Conservation (phyloP, 2,888 invertebrate species). For the Cosmopolites sordidus region DNA sequence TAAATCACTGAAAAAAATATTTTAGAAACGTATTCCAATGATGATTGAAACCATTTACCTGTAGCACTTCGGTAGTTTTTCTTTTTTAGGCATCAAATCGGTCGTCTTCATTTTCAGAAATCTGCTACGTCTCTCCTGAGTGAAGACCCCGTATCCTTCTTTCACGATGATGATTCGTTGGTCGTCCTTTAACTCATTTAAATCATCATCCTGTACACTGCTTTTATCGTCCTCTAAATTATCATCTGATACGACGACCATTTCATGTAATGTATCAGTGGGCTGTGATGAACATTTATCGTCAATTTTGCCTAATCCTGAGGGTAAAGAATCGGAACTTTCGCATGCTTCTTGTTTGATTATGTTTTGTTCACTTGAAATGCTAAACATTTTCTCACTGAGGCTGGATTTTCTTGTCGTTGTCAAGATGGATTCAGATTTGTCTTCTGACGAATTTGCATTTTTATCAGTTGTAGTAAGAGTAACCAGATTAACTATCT, state of each 20-base stretch:
- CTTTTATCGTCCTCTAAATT: neutral
- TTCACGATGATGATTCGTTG: conserved; percentile 12
- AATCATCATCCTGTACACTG: neutral
- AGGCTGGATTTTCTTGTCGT: neutral
- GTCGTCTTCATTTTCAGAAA: conserved; percentile 39
- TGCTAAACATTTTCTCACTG: neutral
- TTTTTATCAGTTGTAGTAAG: conserved; percentile 1
- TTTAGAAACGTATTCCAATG: no score
- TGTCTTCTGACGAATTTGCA: neutral
- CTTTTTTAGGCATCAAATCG: conserved; percentile 30
- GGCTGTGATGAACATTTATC: neutral
- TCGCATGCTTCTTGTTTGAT: conserved; percentile 14
- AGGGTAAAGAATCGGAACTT: neutral
- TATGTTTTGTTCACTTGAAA: conserved; percentile 6
- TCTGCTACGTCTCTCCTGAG: conserved; percentile 34
- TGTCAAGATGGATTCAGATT: conserved; percentile 1
- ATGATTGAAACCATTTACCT: conserved; percentile 3
- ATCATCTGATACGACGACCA: neutral
- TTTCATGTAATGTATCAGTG: neutral
- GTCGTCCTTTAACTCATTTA: neutral
- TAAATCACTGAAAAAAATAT: conserved; percentile 23
- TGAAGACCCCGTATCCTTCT: neutral
- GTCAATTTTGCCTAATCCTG: neutral
- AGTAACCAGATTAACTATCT: conserved; percentile 2
- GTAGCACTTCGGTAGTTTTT: conserved; percentile 10